Conservation (phyloP, 2,888 invertebrate genomes). For the Drosophila quinaria region DNA sequence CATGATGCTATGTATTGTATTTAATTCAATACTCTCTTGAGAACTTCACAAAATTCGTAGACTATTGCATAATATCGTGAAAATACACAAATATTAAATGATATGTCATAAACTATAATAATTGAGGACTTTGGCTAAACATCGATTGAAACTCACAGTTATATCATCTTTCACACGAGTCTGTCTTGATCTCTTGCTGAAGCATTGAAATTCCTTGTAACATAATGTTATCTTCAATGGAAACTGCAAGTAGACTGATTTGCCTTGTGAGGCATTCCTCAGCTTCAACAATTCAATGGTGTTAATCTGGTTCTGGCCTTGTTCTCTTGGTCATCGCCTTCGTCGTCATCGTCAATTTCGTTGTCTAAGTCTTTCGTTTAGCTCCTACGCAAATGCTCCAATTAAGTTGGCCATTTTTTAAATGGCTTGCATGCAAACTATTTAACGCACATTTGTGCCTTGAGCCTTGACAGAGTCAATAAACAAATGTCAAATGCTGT, state of each 20-base stretch:
- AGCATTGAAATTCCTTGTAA: neutral
- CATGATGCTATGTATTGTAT: neutral
- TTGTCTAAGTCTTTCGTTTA: slow-evolving; percentile 71
- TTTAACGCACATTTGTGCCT: slow-evolving; percentile 39
- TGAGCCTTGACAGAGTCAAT: slow-evolving; percentile 58
- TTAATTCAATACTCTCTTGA: neutral
- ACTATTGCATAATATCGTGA: too few species aligned
- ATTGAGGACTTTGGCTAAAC: too few species aligned
- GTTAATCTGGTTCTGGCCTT: slow-evolving; percentile 37
- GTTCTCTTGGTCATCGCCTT: slow-evolving; percentile 2
- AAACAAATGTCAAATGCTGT: slow-evolving; percentile 56
- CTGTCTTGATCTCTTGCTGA: neutral
- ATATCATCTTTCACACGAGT: neutral
- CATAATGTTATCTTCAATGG: slow-evolving; percentile 16
- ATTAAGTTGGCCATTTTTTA: slow-evolving; percentile 30
- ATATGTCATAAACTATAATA: too few species aligned
- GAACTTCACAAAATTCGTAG: too few species aligned
- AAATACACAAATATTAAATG: too few species aligned
- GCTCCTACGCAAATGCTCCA: slow-evolving; percentile 52
- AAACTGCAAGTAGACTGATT: slow-evolving; percentile 18
- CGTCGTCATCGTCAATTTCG: slow-evolving; percentile 62
- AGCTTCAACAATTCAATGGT: slow-evolving; percentile 7
- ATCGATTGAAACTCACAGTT: neutral
- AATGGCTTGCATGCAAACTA: neutral
- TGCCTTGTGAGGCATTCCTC: slow-evolving; percentile 36